phyloP scores from a whole-genome alignment of 2,888 invertebrate species.

The Erpobdella octoculata region DNA sequence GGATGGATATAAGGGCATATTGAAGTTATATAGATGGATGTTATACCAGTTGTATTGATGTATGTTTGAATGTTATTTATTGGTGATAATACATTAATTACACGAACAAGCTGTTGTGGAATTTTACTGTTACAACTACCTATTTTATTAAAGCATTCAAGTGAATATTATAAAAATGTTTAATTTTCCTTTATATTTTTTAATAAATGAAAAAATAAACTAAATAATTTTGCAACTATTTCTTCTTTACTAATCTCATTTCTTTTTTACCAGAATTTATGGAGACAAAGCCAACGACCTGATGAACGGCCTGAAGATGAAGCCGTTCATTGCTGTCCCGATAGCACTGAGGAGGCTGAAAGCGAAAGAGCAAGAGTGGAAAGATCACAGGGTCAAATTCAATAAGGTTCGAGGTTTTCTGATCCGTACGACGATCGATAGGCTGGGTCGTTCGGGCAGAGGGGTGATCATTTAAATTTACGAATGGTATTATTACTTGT shows the following conservation, averaged over 20 bases:
- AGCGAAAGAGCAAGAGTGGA: slow-evolving; percentile 94
- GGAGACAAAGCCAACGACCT: slow-evolving; percentile 72
- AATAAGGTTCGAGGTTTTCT: slow-evolving; percentile 97
- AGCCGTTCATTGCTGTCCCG: slow-evolving; percentile 85
- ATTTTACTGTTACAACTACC: too few relatives aligned
- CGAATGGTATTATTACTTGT: too few relatives aligned
- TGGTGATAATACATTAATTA: too few relatives aligned
- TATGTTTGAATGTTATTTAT: too few relatives aligned
- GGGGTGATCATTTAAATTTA: too few relatives aligned
- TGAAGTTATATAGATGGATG: not conserved
- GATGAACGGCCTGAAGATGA: slow-evolving; percentile 87
- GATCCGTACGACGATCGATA: too few relatives aligned
- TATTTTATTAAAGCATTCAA: too few relatives aligned
- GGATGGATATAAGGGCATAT: not conserved
- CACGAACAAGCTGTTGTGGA: too few relatives aligned
- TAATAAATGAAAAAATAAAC: too few relatives aligned
- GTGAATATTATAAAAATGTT: not conserved
- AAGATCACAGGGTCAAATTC: slow-evolving; percentile 69
- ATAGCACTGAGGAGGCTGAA: slow-evolving; percentile 76
- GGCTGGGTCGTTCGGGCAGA: too few relatives aligned
- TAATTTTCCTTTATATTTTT: not conserved
- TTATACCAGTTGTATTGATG: too few relatives aligned
- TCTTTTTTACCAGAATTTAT: slow-evolving; percentile 55
- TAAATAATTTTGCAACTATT: not conserved
- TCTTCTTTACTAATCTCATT: not conserved